Conservation (phyloP, 1,140 invertebrate genomes). For the Agrypnia vestita region DNA sequence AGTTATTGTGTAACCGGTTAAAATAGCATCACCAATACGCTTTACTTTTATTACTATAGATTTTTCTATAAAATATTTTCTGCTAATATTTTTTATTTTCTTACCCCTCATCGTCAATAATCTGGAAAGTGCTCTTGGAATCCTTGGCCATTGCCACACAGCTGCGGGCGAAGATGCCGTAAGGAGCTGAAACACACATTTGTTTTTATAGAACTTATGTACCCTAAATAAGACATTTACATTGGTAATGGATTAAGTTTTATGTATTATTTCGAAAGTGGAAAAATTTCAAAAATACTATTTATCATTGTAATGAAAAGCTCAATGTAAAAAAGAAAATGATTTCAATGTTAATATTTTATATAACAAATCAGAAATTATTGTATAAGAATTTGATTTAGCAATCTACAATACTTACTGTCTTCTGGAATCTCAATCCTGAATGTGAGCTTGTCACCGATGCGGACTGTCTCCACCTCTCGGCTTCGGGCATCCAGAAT, state of each 20-base stretch:
- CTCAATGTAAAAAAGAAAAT: too few species aligned
- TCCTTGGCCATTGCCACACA: conserved; percentile 98
- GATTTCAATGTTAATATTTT: too few species aligned
- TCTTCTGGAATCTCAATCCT: conserved; percentile 96
- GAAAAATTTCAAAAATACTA: neutral
- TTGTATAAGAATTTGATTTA: too few species aligned
- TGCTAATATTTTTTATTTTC: conserved; percentile 55
- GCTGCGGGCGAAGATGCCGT: conserved; percentile 95
- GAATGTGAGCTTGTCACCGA: conserved; percentile 95
- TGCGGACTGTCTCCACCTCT: conserved; percentile 94
- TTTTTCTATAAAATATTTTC: too few species aligned
- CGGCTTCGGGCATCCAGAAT: conserved; percentile 88
- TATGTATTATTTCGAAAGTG: neutral
- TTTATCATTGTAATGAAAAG: too few species aligned
- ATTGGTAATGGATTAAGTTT: too few species aligned
- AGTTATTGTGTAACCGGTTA: too few species aligned
- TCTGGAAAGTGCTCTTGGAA: conserved; percentile 95
- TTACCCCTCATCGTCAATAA: conserved; percentile 95
- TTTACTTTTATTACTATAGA: too few species aligned
- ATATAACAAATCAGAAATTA: too few species aligned
- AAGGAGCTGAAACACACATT: conserved; percentile 82
- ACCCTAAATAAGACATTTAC: neutral
- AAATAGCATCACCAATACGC: too few species aligned
- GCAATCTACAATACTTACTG: conserved; percentile 78
- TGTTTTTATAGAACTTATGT: neutral